Conservation (phyloP, 2,113 vertebrate species). For the Proterorhinus semilunaris region DNA sequence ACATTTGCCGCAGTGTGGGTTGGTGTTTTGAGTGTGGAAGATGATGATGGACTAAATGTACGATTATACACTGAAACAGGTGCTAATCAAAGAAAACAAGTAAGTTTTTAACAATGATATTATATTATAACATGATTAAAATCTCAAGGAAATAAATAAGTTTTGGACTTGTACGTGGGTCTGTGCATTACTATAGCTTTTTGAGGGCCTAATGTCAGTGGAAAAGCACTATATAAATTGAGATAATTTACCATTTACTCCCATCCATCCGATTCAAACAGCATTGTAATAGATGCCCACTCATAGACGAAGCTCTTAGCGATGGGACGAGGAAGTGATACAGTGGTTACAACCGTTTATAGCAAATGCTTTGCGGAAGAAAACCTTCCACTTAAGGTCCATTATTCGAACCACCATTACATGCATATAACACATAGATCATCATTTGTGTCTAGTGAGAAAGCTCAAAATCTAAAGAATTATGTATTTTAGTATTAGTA, state of each 20-base stretch:
- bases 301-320: background rate
- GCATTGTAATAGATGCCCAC: conserved; percentile 3
- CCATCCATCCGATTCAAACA: too few species aligned
- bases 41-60: too few species aligned
- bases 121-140: background rate
- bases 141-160: background rate
- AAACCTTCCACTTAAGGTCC: background rate
- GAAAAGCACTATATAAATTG: too few species aligned
- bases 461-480: background rate
- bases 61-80: too few species aligned
- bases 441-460: background rate
- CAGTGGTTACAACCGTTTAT: background rate
- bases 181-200: background rate
- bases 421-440: background rate
- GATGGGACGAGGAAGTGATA: background rate
- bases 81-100: too few species aligned
- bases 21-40: too few species aligned
- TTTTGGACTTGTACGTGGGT: background rate
- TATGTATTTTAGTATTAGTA: background rate
- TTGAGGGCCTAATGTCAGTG: background rate
- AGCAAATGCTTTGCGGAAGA: background rate
- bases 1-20: too few species aligned
- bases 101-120: too few species aligned
- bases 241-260: too few species aligned
- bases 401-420: background rate